Evolutionary conservation across 2,113 vertebrate species (phyloP), one percentile per base, ranked within the genome.

Genomic region (Oncorhynchus clarkii): DNA sequence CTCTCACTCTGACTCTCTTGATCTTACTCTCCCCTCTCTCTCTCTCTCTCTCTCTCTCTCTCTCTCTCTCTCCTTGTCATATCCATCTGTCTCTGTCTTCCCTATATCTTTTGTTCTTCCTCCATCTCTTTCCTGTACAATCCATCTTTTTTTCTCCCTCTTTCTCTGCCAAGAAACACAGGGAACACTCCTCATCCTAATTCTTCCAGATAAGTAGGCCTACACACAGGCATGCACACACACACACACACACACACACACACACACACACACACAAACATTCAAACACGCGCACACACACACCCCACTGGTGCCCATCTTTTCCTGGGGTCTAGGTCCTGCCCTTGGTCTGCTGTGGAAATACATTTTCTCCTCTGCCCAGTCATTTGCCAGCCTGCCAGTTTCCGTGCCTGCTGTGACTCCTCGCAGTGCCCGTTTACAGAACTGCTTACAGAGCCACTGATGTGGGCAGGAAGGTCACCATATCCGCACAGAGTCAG

Each of bases 1-100:
- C 57, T 39, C 29, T 73, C 29, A 64, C 57, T 73, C 57, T 16
- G n/a, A 34, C 29, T 62, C 71, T 73, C 31, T 73, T 48, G 57
- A 29, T 72, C 34, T 57, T 24, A 78, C 31, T 29, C 26, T 11
- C 9, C 7, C 31, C 24, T 39, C 18, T 4, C 8, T 27, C 6
- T 31, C 16, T 59, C 64, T 45, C 62, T 1, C 0, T 34, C 39
- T 74, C 54, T 27, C 13, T 27, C 9, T 12, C 26, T 26, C 22
- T 31, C 26, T 67, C 65, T 67, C 1, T 67, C 9, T 67, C 65
- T 67, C 57, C 18, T 8, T 60, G 4, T n/a, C 18, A 18, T n/a
- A 5, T 26, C 24, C 24, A n/a, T 26, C 60, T 64, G 11, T 24
- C 60, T 64, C 57, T n/a, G 16, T 60, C 57, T 60, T n/a, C 24